These are phyloP conservation scores for Seriola dumerili DNA, from an alignment of 2,113 vertebrate genomes.

Conservation along the genomic window DNA sequence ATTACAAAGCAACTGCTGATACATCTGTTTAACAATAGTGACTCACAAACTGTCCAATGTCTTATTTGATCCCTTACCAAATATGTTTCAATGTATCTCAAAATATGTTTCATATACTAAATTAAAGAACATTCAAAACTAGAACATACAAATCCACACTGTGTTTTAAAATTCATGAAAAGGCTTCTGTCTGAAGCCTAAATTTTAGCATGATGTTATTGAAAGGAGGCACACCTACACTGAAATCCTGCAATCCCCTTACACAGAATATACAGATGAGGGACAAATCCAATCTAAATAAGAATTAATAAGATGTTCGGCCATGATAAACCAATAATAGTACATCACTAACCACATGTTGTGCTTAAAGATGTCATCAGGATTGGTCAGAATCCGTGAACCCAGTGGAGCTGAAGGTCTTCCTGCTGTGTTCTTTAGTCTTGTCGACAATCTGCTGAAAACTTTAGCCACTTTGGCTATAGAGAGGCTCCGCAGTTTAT, in stretches of 20 bases:
- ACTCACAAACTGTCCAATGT: neutral
- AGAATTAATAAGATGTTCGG: neutral
- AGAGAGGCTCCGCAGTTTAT: slow-evolving; percentile 77
- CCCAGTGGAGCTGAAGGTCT: slow-evolving; percentile 89
- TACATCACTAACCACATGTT: slow-evolving; percentile 91
- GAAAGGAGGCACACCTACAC: neutral
- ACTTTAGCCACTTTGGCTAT: slow-evolving; percentile 74
- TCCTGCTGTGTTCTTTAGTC: slow-evolving; percentile 76
- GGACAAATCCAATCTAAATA: neutral
- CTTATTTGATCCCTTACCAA: neutral
- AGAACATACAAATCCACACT: neutral
- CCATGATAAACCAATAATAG: neutral
- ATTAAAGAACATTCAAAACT: neutral
- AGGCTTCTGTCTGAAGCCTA: neutral
- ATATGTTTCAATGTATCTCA: neutral
- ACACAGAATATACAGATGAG: neutral
- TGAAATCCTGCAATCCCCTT: neutral
- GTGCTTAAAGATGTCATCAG: slow-evolving; percentile 90
- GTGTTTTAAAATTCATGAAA: neutral
- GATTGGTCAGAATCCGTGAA: slow-evolving; percentile 89
- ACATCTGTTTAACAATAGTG: neutral
- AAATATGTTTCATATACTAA: neutral
- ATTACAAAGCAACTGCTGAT: slow-evolving; percentile 12
- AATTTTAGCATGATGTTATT: neutral
- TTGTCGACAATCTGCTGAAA: slow-evolving; percentile 73